A percentile compares a stretch with the other conserved stretches of the same genome.
Evolutionary conservation across 2,113 vertebrate species (phyloP).

Genomic region (Leptobrachium ailaonicum): DNA sequence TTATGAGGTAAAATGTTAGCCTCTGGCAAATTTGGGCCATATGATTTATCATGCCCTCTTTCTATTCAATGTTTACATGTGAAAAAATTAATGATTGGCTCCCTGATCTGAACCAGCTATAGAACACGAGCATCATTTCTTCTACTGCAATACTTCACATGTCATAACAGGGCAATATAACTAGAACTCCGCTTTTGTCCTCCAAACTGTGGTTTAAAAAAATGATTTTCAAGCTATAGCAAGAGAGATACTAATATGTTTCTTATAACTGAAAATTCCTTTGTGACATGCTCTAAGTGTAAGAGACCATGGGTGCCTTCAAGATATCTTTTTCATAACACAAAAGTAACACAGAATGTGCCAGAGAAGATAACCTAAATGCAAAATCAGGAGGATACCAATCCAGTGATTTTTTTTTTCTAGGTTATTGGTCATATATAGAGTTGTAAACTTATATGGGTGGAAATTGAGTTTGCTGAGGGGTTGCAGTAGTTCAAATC

Average conservation of each 20-base stretch:
- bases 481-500: not conserved
- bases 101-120: too few relatives aligned
- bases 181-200: not conserved
- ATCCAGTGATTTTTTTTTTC: not conserved
- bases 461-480: not conserved
- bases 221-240: not conserved
- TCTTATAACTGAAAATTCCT: not conserved
- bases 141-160: too few relatives aligned
- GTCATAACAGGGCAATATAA: too few relatives aligned
- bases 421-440: not conserved
- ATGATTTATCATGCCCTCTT: too few relatives aligned
- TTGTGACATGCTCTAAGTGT: not conserved
- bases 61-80: too few relatives aligned
- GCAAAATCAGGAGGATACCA: not conserved
- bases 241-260: not conserved
- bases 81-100: too few relatives aligned
- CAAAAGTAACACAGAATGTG: not conserved
- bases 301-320: not conserved
- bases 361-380: not conserved
- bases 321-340: not conserved
- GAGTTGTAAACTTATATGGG: not conserved
- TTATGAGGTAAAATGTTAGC: too few relatives aligned
- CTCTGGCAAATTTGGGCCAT: too few relatives aligned
- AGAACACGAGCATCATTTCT: too few relatives aligned
- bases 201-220: not conserved